Base-by-base conservation (phyloP, 1,140 invertebrate genomes). In the Hypsibius dujardini region DNA sequence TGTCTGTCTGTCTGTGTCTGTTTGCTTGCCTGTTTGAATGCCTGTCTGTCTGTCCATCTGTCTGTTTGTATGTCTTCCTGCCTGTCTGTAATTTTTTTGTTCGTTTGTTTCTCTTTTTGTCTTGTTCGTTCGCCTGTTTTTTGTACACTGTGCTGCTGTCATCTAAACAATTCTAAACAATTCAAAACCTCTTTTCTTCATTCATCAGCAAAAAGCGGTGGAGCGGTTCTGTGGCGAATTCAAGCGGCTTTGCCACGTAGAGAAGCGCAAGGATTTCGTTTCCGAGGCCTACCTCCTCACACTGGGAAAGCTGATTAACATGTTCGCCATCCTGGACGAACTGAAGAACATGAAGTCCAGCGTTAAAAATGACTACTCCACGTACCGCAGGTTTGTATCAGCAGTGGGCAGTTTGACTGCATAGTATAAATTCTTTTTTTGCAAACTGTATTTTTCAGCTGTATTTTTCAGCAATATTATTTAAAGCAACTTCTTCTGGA, bases 281-380 rank as follows among this genome's bases (percentile, higher is more conserved):
- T 98, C 94, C 0, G 95, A 98, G 81, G 93, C 95, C 0, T 98
- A 99, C 80, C 81, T 98, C 1, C 81, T 99, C 46, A 98, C 95
- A 0, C 83, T 98, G n/a, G 96, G 95, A 69, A 96, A 98, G 83
- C 96, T 99, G 76, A 93, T 99, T 47, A 98, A 98, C 80, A 98
- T 98, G 95, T 98, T 99, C 84, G 95, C 94, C 69, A 93, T 98
- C 2, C 81, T 99, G 2, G 96, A 99, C 80, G 95, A 98, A 79
- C 81, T 99, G 12, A 99, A 99, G 81, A 98, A 98, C 79, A 99
- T 99, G 95, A 99, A 99, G 82, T 95, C 94, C 0, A 95, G 91
- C 75, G 93, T 98, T 0, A 98, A 98, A 81, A 99, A 99, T 82
- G 96, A 99, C 80, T 97, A 98, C 79, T 95, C 95, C 1, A 96